These are phyloP conservation scores for Mesopsocus fuscifrons DNA, from an alignment of 2,888 invertebrate genomes.

Conservation along the genomic window DNA sequence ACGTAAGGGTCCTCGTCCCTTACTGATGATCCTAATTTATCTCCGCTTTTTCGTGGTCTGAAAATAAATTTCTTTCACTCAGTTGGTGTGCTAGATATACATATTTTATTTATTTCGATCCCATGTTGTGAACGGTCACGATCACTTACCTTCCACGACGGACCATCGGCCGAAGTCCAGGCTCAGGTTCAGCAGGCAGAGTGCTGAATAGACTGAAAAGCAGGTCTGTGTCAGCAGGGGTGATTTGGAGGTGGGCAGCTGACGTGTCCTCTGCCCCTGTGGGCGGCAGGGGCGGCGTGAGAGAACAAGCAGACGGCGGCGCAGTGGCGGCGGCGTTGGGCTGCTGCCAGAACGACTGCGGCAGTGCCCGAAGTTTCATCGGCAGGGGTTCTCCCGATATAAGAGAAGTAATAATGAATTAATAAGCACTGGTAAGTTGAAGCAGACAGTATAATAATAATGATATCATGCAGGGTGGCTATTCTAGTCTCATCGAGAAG, in stretches of 20 bases:
- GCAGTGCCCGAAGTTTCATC: conserved; percentile 30
- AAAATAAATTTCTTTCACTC: conserved; percentile 8
- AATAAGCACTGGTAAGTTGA: too few species aligned
- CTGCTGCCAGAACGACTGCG: conserved; percentile 33
- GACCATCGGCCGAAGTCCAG: conserved; percentile 15
- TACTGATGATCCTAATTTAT: conserved; percentile 12
- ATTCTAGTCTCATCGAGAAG: too few species aligned
- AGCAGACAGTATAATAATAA: too few species aligned
- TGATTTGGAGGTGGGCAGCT: conserved; percentile 9
- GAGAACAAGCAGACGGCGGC: neutral
- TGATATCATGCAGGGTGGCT: too few species aligned
- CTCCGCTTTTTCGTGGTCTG: conserved; percentile 16
- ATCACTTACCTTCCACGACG: conserved; percentile 22
- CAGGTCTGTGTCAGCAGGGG: conserved; percentile 27
- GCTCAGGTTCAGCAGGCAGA: conserved; percentile 18
- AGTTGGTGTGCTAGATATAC: too few species aligned
- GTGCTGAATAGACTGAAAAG: conserved; percentile 29
- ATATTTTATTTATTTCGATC: too few species aligned
- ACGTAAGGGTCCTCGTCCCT: conserved; percentile 29
- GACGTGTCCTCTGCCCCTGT: conserved; percentile 3
- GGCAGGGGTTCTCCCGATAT: conserved; percentile 27
- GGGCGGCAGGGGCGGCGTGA: neutral
- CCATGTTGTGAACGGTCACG: too few species aligned
- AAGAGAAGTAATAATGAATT: neutral
- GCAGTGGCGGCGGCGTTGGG: conserved; percentile 22